Base-by-base conservation (phyloP, 2,888 invertebrate genomes). In the Pyrrhia umbra region DNA sequence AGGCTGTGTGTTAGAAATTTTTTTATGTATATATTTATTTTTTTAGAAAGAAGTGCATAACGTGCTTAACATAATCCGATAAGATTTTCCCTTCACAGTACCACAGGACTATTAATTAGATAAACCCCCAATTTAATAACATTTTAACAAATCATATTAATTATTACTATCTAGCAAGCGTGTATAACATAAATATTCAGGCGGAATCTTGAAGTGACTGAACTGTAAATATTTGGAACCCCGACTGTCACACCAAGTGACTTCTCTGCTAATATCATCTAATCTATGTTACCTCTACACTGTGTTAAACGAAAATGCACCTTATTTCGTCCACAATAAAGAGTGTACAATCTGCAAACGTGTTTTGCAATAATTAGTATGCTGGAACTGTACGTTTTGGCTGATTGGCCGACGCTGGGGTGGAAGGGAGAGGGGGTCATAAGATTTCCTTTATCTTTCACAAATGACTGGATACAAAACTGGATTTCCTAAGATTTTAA, bases 361-460 rank as follows among this genome's bases (percentile, higher is more conserved):
- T 52, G 58, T 57, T 62, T 70, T 68, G 76, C 50, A 50, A 47
- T 42, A 75, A 91, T 94, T 89, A 90, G 91, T 94, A 94, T 94
- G 90, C 93, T 80, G 79, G 72, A 64, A 71, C 71, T 74, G 87
- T 91, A 75, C 86, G 67, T 64, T 69, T 68, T 83, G 88, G 87
- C 90, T 93, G 93, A 93, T 93, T 93, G 93, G 92, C 87, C 79
- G 85, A 86, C 83, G 85, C 82, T 82, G 85, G 82, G 85, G 85
- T 83, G 58, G 50, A 56, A 49, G 27, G 37, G 10, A 2, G 1
- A 13, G 68, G 85, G 87, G 45, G 45, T 75, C 83, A 88, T 84
- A 82, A 88, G 89, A 90, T 91, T 92, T 86, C 84, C 85, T 88
- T 89, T 89, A 91, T 89, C 90, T 88, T 86, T 86, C 86, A 84